phyloP scores from a whole-genome alignment of 2,888 invertebrate species.

The Altica lythri region DNA sequence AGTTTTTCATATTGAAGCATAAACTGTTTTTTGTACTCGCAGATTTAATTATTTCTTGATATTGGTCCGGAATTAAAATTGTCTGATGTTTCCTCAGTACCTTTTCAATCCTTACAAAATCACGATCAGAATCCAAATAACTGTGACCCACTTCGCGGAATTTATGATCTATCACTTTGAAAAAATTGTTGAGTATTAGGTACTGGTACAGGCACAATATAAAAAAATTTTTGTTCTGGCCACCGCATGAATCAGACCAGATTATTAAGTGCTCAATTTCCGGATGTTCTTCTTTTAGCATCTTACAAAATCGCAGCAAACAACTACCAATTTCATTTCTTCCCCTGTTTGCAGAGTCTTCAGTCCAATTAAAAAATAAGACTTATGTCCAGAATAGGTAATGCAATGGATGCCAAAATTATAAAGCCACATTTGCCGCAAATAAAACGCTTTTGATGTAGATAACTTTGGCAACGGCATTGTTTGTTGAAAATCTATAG shows the following conservation, averaged over 20 bases:
- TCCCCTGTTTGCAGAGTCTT: background rate
- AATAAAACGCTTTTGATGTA: conserved; percentile 2
- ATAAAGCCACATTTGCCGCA: conserved; percentile 1
- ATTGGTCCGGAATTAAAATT: background rate
- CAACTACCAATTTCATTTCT: background rate
- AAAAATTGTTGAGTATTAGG: conserved; percentile 41
- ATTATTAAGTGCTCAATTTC: conserved; percentile 31
- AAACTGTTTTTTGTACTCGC: too few relatives aligned
- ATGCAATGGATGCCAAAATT: conserved; percentile 5
- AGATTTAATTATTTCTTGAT: too few relatives aligned
- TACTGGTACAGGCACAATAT: conserved; percentile 41
- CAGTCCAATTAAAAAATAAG: background rate
- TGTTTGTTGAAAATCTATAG: background rate
- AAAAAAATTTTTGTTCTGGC: conserved; percentile 44
- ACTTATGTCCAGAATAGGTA: background rate
- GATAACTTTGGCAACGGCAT: conserved; percentile 6
- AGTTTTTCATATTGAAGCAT: too few relatives aligned
- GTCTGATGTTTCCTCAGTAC: conserved; percentile 42
- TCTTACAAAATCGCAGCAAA: background rate
- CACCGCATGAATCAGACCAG: conserved; percentile 44
- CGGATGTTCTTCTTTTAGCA: background rate
- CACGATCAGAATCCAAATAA: conserved; percentile 48
- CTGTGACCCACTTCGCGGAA: conserved; percentile 49
- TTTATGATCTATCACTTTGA: conserved; percentile 46
- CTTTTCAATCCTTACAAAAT: conserved; percentile 49